Conservation (phyloP, 2,888 invertebrate genomes). For the Slavum lentiscoides region DNA sequence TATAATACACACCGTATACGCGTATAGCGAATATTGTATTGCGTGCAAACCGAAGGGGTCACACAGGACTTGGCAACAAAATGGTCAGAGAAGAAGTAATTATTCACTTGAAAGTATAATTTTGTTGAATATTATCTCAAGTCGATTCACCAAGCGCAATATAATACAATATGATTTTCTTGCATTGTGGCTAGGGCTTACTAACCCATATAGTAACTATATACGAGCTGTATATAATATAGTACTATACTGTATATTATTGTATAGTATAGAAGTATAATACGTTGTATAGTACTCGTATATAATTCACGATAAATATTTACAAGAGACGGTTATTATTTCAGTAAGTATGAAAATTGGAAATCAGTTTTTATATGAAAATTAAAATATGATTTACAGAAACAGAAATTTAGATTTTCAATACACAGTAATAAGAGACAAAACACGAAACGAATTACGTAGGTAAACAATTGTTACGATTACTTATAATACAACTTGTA, state of each 20-base stretch:
- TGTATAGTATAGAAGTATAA: not conserved
- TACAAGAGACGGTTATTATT: not conserved
- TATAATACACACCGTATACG: not conserved
- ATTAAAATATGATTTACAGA: too few species aligned
- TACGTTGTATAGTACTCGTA: too few species aligned
- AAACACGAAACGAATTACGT: too few species aligned
- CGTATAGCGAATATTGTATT: not conserved
- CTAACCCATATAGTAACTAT: not conserved
- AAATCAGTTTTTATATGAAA: too few species aligned
- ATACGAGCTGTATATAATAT: too few species aligned
- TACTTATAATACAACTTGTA: too few species aligned
- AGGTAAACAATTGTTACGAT: too few species aligned
- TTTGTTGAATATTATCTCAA: conserved; percentile 23
- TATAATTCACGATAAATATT: not conserved
- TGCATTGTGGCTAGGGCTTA: not conserved
- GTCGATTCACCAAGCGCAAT: conserved; percentile 17
- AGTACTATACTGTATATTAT: too few species aligned
- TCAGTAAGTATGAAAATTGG: too few species aligned
- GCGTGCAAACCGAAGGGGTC: conserved; percentile 19
- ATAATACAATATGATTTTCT: not conserved
- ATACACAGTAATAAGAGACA: too few species aligned
- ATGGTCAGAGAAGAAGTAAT: conserved; percentile 26
- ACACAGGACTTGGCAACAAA: conserved; percentile 10
- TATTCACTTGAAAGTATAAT: conserved; percentile 43
- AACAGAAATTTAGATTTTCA: too few species aligned